Conservation (phyloP, 2,888 invertebrate species). For the Choristoneura rosaceana region DNA sequence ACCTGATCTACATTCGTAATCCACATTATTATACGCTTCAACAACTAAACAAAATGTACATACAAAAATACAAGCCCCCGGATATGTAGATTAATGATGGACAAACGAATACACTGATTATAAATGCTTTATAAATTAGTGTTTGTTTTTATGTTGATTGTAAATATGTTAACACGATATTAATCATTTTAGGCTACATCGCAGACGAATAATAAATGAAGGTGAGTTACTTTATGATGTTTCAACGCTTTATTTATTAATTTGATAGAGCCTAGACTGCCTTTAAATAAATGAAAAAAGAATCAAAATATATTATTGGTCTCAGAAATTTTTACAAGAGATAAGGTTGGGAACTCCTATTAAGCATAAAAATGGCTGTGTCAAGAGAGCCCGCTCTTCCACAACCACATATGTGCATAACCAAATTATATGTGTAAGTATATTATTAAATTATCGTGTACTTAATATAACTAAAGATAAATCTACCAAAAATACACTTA, state of each 20-base stretch:
- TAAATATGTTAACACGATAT: slow-evolving; percentile 31
- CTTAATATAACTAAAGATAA: too few relatives aligned
- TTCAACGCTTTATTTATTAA: not conserved
- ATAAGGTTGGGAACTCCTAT: too few relatives aligned
- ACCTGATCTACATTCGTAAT: slow-evolving; percentile 30
- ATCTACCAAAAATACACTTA: too few relatives aligned
- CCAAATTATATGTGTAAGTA: too few relatives aligned
- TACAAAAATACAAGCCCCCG: slow-evolving; percentile 60
- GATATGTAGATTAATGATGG: slow-evolving; percentile 79
- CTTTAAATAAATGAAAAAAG: too few relatives aligned
- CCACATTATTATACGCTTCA: slow-evolving; percentile 32
- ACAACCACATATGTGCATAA: too few relatives aligned
- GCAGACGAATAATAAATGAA: not conserved
- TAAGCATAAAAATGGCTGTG: too few relatives aligned
- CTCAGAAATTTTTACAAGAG: too few relatives aligned
- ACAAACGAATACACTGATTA: slow-evolving; percentile 64
- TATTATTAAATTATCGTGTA: too few relatives aligned
- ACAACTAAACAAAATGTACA: slow-evolving; percentile 35
- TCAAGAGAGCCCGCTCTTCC: too few relatives aligned
- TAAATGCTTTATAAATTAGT: slow-evolving; percentile 81
- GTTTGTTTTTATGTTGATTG: slow-evolving; percentile 50
- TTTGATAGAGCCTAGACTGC: not conserved
- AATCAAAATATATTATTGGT: too few relatives aligned
- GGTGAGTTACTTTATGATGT: not conserved
- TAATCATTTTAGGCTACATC: slow-evolving; percentile 26